Percentiles rank a stretch among this genome's conserved stretches.
Evolutionary conservation across 1,140 invertebrate genomes (phyloP).

Genomic region (Agrypnia vestita): DNA sequence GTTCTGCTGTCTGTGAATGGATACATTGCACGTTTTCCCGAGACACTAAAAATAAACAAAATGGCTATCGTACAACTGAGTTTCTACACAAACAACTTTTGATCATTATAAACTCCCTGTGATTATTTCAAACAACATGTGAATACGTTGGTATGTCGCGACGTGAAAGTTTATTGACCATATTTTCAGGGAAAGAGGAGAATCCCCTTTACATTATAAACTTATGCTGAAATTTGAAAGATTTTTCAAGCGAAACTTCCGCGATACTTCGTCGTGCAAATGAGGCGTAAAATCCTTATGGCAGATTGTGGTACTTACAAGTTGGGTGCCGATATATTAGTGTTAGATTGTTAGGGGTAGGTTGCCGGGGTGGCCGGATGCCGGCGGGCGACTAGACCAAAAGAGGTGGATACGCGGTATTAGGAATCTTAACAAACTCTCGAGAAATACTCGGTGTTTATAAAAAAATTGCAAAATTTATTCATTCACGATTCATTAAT

Average conservation of each 20-base stretch:
- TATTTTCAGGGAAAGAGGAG: slow-evolving; percentile 4
- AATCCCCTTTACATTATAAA: slow-evolving; percentile 42
- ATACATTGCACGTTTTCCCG: no score
- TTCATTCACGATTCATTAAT: no score
- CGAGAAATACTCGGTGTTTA: no score
- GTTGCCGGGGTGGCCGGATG: neutral
- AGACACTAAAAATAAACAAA: no score
- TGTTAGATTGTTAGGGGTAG: neutral
- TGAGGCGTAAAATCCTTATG: slow-evolving; percentile 50
- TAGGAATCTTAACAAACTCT: neutral
- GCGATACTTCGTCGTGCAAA: slow-evolving; percentile 42
- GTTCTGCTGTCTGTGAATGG: no score
- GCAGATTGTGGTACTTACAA: slow-evolving; percentile 27
- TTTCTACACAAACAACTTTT: neutral
- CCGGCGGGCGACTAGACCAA: no score
- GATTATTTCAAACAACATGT: neutral
- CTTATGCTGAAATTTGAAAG: slow-evolving; percentile 50
- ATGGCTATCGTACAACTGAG: no score
- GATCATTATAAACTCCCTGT: neutral
- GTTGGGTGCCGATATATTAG: neutral
- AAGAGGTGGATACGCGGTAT: neutral
- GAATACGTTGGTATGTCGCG: neutral
- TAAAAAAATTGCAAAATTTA: no score
- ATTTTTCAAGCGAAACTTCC: slow-evolving; percentile 47
- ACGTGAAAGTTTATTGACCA: neutral